Evolutionary conservation across 2,888 invertebrate species (phyloP).

Genomic region (Tinea pellionella): DNA sequence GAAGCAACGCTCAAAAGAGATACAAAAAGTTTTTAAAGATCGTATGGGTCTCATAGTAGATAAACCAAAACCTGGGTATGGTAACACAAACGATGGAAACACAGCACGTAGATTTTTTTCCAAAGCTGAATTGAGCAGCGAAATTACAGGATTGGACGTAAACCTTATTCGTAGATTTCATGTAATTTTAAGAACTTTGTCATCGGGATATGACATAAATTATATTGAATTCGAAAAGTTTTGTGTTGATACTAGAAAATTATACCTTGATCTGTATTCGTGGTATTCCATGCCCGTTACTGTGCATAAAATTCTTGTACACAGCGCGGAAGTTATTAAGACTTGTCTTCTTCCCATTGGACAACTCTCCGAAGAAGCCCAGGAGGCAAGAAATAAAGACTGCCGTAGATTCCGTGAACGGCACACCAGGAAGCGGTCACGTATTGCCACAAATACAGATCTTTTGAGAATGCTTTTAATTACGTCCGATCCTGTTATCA

Average conservation of each 20-base stretch:
- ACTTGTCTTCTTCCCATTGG: slow-evolving; percentile 25
- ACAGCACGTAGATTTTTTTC: slow-evolving; percentile 18
- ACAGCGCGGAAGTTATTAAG: slow-evolving; percentile 20
- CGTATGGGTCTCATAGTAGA: slow-evolving; percentile 21
- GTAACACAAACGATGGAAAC: slow-evolving; percentile 23
- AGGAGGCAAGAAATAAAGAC: slow-evolving; percentile 25
- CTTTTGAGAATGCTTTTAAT: slow-evolving; percentile 15
- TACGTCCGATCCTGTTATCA: slow-evolving; percentile 14
- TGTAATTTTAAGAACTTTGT: background rate
- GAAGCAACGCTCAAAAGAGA: slow-evolving; percentile 10
- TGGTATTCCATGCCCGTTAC: slow-evolving; percentile 23
- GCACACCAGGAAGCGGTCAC: slow-evolving; percentile 13
- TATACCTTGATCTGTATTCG: slow-evolving; percentile 10
- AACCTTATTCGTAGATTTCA: too few relatives aligned
- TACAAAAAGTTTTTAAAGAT: slow-evolving; percentile 17
- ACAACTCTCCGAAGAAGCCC: slow-evolving; percentile 24
- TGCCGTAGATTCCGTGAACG: slow-evolving; percentile 15
- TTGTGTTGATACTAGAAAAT: background rate
- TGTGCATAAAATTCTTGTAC: slow-evolving; percentile 24
- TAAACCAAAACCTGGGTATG: slow-evolving; percentile 21
- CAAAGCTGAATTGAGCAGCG: background rate
- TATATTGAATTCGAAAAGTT: background rate
- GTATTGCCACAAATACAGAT: slow-evolving; percentile 16
- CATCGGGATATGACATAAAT: slow-evolving; percentile 10
- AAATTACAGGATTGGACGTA: background rate